These are phyloP conservation scores for Apodemia mormo DNA, from an alignment of 2,888 invertebrate species.

Conservation along the genomic window DNA sequence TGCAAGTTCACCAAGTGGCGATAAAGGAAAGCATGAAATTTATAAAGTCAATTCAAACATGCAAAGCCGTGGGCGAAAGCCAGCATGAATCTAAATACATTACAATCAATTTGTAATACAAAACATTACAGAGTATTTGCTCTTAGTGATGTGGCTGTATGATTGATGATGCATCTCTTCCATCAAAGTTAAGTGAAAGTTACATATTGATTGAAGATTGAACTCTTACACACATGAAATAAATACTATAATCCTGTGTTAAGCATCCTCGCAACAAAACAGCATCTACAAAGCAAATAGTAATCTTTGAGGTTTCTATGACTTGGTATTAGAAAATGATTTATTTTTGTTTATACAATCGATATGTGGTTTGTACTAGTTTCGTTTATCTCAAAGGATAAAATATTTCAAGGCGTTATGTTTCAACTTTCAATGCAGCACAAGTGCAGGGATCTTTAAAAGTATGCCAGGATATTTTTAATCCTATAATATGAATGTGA, in stretches of 20 bases:
- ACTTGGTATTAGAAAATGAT: conserved; percentile 13
- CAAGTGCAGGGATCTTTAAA: neutral
- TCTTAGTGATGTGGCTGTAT: conserved; percentile 62
- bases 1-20: too few relatives aligned
- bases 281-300: neutral
- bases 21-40: too few relatives aligned
- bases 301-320: conserved; percentile 14
- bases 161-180: conserved; percentile 56
- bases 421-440: neutral
- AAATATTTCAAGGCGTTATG: neutral
- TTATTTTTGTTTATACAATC: conserved; percentile 16
- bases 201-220: conserved; percentile 30
- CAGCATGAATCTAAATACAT: conserved; percentile 53
- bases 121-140: conserved; percentile 63
- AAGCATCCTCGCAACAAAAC: neutral
- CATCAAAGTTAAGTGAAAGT: conserved; percentile 40
- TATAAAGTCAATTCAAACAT: too few relatives aligned
- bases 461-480: too few relatives aligned
- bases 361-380: neutral
- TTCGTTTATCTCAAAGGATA: conserved; percentile 1
- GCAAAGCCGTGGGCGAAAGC: conserved; percentile 2
- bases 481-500: too few relatives aligned
- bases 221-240: conserved; percentile 26
- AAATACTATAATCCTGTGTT: conserved; percentile 31
- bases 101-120: conserved; percentile 58